Evolutionary conservation across 2,797 vertebrate genomes (phyloP), one percentile per base, ranked within the genome.

Genomic region (Perodicticus potto): DNA sequence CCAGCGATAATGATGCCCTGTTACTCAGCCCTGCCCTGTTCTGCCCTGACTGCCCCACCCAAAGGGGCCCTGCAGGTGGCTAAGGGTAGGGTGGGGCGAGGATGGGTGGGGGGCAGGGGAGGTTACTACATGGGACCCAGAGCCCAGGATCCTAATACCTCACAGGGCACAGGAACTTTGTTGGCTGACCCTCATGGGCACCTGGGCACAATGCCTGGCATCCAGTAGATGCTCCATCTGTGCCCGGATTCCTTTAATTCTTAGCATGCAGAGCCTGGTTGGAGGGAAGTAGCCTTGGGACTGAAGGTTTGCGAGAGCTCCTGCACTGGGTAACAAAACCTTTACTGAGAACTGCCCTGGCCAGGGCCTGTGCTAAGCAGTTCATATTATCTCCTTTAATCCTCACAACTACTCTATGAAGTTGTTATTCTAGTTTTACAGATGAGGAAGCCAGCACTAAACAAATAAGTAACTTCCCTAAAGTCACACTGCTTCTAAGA

Each of bases 41-140:
- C 86, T 93, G 82, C 89, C 84, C 53, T 34, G 45, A 57, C 76
- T 0, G 2, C 96, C 43, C 93, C 96, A 94, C 95, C 96, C 94
- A 81, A 69, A 59, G 84, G 69, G 85, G 65, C 72, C 90, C 82
- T 77, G 61, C 29, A 10, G 25, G 34, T 74, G 78, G 69, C 61
- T 55, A 61, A 61, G 34, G 85, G 81, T 88, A 84, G n/a, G 55
- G 73, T 49, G 13, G 27, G 40, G 78, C 40, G 11, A 43, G 55
- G 32, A 16, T 23, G 7, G 22, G 32, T 4, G 32, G n/a, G n/a
- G 43, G 29, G 43, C 32, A 55, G 37, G 57, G 65, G 49, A 59
- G 53, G 34, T 34, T 74, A 13, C 34, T 0, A 3, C 8, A 19
- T 73, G 78, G 65, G 40, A 17, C 37, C 20, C 22, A 6, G 13